Percentiles rank a stretch among this genome's conserved stretches.
phyloP scores from a whole-genome alignment of 2,888 invertebrate species.

The Chrysolina americana region DNA sequence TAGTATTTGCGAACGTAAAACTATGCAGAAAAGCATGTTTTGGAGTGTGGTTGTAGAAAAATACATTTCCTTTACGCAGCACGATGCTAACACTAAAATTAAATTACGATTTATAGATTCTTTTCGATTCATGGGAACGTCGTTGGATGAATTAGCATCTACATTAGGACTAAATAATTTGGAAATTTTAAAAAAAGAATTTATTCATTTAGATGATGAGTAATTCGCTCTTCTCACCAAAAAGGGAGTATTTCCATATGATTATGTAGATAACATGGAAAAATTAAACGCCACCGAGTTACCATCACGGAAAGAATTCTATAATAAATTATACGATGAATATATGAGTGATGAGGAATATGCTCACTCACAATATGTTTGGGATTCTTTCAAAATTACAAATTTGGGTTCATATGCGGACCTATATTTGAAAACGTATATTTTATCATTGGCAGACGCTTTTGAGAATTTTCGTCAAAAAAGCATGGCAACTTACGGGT shows the following conservation, averaged over 20 bases:
- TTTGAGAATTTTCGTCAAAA: conserved; percentile 59
- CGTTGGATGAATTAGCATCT: conserved; percentile 1
- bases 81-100: conserved; percentile 21
- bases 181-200: conserved; percentile 16
- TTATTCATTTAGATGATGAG: neutral
- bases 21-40: too few species aligned
- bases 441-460: conserved; percentile 56
- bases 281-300: conserved; percentile 26
- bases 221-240: conserved; percentile 18
- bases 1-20: too few species aligned
- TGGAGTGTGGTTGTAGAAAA: too few species aligned
- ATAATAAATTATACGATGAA: conserved; percentile 15
- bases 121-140: conserved; percentile 16
- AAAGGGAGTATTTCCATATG: conserved; percentile 26
- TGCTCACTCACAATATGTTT: conserved; percentile 36
- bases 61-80: too few species aligned
- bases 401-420: conserved; percentile 29
- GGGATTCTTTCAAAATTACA: neutral
- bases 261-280: conserved; percentile 10
- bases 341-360: conserved; percentile 46
- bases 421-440: conserved; percentile 59
- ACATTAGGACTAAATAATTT: conserved; percentile 22
- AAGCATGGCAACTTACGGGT: conserved; percentile 17
- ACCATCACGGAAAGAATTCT: conserved; percentile 21
- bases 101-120: conserved; percentile 40